These are phyloP conservation scores for Brotula barbata DNA, from an alignment of 2,797 vertebrate species.

Conservation along the genomic window DNA sequence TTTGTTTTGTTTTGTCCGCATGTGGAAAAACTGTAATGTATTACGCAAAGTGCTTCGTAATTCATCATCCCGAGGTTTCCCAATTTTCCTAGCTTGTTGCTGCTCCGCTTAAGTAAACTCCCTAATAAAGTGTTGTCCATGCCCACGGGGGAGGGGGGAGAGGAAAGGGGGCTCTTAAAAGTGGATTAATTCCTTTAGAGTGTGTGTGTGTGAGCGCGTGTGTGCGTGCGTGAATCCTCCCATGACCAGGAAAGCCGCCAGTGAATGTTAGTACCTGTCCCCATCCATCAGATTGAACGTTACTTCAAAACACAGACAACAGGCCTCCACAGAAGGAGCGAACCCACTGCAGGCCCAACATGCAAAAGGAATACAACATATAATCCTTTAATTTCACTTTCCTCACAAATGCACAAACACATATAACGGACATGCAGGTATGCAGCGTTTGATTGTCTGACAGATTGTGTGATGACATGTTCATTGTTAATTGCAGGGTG, in stretches of 20 bases:
- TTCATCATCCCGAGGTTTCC: slow-evolving; percentile 24
- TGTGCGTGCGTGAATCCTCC: slow-evolving; percentile 37
- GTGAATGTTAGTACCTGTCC: slow-evolving; percentile 27
- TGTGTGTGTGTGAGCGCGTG: neutral
- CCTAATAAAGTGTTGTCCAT: slow-evolving; percentile 20
- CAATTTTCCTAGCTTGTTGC: neutral
- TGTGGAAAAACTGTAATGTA: neutral
- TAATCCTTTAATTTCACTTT: slow-evolving; percentile 13
- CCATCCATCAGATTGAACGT: slow-evolving; percentile 24
- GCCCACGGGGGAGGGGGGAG: slow-evolving; percentile 8
- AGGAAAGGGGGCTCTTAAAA: slow-evolving; percentile 28
- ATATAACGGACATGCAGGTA: neutral
- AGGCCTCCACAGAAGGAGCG: slow-evolving; percentile 17
- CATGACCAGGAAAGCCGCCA: slow-evolving; percentile 21
- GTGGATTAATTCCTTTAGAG: slow-evolving; percentile 15
- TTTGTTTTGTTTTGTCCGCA: neutral
- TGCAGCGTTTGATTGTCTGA: neutral
- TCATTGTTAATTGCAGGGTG: slow-evolving; percentile 51
- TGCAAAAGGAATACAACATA: no score
- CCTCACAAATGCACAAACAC: neutral
- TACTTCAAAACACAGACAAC: slow-evolving; percentile 27
- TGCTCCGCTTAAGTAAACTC: slow-evolving; percentile 21
- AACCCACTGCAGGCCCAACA: no score
- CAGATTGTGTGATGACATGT: slow-evolving; percentile 50
- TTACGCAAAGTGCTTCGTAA: slow-evolving; percentile 12